Conservation (phyloP, 2,888 invertebrate species). For the Protophormia terraenovae region DNA sequence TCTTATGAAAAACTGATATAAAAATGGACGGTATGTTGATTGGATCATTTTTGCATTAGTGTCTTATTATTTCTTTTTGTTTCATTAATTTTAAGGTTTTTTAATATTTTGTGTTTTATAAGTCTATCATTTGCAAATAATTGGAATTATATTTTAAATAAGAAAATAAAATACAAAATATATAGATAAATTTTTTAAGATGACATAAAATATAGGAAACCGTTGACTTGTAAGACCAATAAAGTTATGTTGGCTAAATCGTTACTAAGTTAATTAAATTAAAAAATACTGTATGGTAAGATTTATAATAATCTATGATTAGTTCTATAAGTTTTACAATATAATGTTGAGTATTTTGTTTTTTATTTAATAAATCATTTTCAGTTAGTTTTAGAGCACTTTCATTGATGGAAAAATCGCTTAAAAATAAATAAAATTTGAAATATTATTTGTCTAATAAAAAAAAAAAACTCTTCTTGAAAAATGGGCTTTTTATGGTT, state of each 20-base stretch:
- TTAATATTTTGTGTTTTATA: neutral
- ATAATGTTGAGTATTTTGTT: no score
- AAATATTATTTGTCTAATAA: no score
- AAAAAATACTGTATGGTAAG: neutral
- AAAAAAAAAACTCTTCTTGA: no score
- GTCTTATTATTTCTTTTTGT: neutral
- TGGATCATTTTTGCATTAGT: slow-evolving; percentile 50
- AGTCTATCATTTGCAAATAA: slow-evolving; percentile 51
- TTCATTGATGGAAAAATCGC: no score
- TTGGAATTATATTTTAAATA: slow-evolving; percentile 19
- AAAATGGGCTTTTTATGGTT: no score
- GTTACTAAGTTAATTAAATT: neutral
- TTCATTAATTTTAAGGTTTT: neutral
- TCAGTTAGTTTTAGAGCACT: no score
- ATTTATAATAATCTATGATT: no score
- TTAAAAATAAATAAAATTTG: no score
- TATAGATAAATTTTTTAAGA: neutral
- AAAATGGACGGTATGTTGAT: slow-evolving; percentile 68
- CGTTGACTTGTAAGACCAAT: neutral
- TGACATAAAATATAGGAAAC: neutral
- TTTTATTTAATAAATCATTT: no score
- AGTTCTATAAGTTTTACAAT: no score
- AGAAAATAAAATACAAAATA: neutral
- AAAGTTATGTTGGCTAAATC: neutral
- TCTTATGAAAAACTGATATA: slow-evolving; percentile 52